Base-by-base conservation (phyloP, 2,797 vertebrate genomes). In the Cyprinella venusta region DNA sequence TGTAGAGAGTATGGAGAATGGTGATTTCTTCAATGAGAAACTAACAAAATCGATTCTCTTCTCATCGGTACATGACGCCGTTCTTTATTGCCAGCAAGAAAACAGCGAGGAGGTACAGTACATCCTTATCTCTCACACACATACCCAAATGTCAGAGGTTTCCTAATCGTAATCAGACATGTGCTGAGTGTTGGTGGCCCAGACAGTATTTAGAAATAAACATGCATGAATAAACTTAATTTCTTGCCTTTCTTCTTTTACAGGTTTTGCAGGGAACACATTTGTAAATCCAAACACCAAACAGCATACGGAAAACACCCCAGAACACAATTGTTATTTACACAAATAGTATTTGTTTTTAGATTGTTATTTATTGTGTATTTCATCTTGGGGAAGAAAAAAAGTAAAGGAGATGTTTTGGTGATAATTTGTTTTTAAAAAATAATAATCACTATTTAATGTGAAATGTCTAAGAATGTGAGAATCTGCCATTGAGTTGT, bases 1-100 rank as follows among this genome's bases (percentile, higher is more conserved):
- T 64, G 88, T 97, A 7, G 61, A 93, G 30, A 96, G 94, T 91
- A 90, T 99, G 72, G 95, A 98, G 87, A 88, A 85, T 0, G 95
- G 96, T 45, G 93, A 94, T 56, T 98, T 98, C 91, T 97, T 99
- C 76, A 95, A 91, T 2, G 91, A 95, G 0, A 91, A 92, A 76
- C 91, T 97, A 89, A 97, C 96, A 38, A 98, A 97, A 91, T 92
- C 92, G 21, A 93, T 92, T 75, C 91, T 98, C 83, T 99, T 99
- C 87, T 91, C 94, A 75, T 94, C 96, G 0, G 86, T 99, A 63
- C 96, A 97, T 0, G 96, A 97, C 0, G 97, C 97, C 0, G 94
- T 98, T 70, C 89, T 95, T 76, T 70, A 92, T 91, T 93, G 88
- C 80, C 92, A 91, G 79, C 16, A 33, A 40, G 70, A 24, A 50